phyloP scores from a whole-genome alignment of 2,797 vertebrate genomes.

The Bradypodion pumilum region DNA sequence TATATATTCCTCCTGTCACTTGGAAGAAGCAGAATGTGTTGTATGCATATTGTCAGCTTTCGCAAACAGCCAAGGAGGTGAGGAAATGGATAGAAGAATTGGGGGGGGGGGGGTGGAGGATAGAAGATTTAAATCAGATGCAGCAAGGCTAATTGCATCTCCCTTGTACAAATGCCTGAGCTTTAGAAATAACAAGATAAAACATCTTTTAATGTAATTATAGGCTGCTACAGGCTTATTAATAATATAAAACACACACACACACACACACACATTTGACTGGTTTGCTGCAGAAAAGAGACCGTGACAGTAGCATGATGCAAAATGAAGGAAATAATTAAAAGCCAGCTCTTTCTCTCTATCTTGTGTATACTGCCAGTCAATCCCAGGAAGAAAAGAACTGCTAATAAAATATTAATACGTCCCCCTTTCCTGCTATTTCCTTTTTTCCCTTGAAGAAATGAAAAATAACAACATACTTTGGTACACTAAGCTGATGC shows the following conservation, averaged over 20 bases:
- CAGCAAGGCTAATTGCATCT: slow-evolving; percentile 73
- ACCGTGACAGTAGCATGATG: slow-evolving; percentile 76
- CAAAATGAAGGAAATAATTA: slow-evolving; percentile 87
- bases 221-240: slow-evolving; percentile 83
- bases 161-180: slow-evolving; percentile 73
- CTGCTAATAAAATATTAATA: slow-evolving; percentile 98
- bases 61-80: background rate
- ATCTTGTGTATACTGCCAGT: slow-evolving; percentile 89
- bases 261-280: slow-evolving; percentile 72
- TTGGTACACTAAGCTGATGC: slow-evolving; percentile 70
- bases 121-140: slow-evolving; percentile 53
- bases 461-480: slow-evolving; percentile 48
- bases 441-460: slow-evolving; percentile 50
- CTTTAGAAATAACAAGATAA: slow-evolving; percentile 91
- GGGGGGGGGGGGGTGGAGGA: background rate
- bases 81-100: background rate
- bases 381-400: slow-evolving; percentile 86
- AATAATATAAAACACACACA: slow-evolving; percentile 73
- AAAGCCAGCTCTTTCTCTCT: slow-evolving; percentile 82
- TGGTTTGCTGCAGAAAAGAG: slow-evolving; percentile 84
- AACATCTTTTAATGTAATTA: slow-evolving; percentile 87
- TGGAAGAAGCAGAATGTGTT: slow-evolving; percentile 47
- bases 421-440: slow-evolving; percentile 75
- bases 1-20: slow-evolving; percentile 26
- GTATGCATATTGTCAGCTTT: slow-evolving; percentile 40